Base-by-base conservation (phyloP, 1,140 invertebrate species). In the Drosophila aff. region DNA sequence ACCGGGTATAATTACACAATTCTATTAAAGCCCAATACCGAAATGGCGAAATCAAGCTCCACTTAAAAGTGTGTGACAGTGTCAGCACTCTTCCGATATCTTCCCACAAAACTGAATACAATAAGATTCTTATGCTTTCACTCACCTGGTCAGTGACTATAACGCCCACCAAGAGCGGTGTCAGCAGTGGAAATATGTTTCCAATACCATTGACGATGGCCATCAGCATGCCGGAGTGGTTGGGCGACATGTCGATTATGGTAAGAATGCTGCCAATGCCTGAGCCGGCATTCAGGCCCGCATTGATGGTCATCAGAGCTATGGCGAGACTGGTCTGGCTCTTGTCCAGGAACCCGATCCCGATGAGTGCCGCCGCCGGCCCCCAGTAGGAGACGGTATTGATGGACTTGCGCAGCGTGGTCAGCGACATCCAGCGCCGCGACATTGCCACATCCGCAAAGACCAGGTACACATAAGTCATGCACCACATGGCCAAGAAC, bases 181-280 rank as follows among this genome's bases (percentile, higher is more conserved):
- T 95, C 8, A 96, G 79, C 46, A 97, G 96, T 5, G 95, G 95
- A 62, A 96, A 95, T 15, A 96, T 87, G 65, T 96, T 97, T 2
- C 96, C 95, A 36, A 95, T 93, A 33, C 96, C 96, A 92, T 97
- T 97, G 31, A 95, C 96, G 26, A 97, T 93, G 26, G 96, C 91
- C 90, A 91, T 91, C 16, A 97, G 81, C 10, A 95, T 95, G 40
- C 96, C 96, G 2, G 95, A 95, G 84, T 96, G 96, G 86, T 96
- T 96, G 0, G 96, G 96, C 5, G 96, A 95, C 79, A 97, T 94
- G 91, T 97, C 96, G 72, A 96, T 95, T 50, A 96, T 95, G 72
- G 96, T 95, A 26, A 95, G 93, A 77, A 95, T 93, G 71, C 93
- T 94, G 10, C 97, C 97, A 49, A 96, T 95, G 80, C 95, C 96